phyloP scores from a whole-genome alignment of 2,797 vertebrate genomes.

The Trachurus trachurus region DNA sequence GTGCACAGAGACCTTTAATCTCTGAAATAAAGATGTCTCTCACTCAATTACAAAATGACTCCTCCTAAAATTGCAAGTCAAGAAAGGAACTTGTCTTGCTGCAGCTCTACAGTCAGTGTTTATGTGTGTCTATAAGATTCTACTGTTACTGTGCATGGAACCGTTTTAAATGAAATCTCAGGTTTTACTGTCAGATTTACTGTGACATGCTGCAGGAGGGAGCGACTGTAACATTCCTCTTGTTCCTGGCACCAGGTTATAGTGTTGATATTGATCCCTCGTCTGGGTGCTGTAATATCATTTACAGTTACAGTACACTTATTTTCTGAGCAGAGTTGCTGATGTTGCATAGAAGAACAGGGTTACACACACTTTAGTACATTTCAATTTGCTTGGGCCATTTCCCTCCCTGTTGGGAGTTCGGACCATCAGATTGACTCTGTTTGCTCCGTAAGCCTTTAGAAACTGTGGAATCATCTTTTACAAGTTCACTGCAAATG shows the following conservation, averaged over 20 bases:
- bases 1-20: no score
- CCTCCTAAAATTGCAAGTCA: no score
- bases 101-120: background rate
- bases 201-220: conserved; percentile 19
- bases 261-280: conserved; percentile 65
- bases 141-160: background rate
- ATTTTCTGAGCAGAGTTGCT: conserved; percentile 64
- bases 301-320: conserved; percentile 27
- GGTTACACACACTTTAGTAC: conserved; percentile 50
- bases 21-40: no score
- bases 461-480: background rate
- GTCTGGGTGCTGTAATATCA: conserved; percentile 37
- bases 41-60: no score
- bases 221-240: conserved; percentile 34
- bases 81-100: background rate
- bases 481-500: background rate
- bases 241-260: conserved; percentile 31
- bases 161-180: conserved; percentile 30
- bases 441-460: background rate
- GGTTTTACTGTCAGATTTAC: conserved; percentile 6
- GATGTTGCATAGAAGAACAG: conserved; percentile 61
- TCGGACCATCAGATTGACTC: conserved; percentile 2
- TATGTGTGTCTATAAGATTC: background rate
- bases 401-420: conserved; percentile 6
- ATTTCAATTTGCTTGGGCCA: conserved; percentile 35